Conservation (phyloP, 2,113 vertebrate species). For the Chaetodon auriga region DNA sequence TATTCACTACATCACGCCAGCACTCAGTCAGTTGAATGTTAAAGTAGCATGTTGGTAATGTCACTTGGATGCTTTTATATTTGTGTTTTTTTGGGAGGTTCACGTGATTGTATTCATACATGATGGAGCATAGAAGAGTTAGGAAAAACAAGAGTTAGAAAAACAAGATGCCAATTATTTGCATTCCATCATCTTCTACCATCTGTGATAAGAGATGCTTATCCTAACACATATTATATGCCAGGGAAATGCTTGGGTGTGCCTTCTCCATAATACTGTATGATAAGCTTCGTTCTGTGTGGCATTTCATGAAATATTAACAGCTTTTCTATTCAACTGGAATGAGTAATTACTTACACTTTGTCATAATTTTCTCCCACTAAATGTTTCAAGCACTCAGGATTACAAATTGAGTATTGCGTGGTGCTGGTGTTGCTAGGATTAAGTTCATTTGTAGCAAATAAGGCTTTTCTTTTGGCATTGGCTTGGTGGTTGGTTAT, state of each 20-base stretch:
- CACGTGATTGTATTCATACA: not conserved
- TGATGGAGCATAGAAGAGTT: not conserved
- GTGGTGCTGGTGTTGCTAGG: not conserved
- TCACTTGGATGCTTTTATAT: not conserved
- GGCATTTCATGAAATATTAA: constrained; percentile 19
- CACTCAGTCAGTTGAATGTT: not conserved
- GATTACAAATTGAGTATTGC: constrained; percentile 28
- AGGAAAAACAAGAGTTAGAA: constrained; percentile 21
- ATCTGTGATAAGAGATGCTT: constrained; percentile 8
- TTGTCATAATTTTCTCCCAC: not conserved
- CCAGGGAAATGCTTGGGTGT: not conserved
- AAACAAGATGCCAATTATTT: not conserved
- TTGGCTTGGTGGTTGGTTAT: constrained; percentile 9
- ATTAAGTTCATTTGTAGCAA: constrained; percentile 25
- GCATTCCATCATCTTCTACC: not conserved
- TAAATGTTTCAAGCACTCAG: constrained; percentile 13
- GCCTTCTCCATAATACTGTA: not conserved
- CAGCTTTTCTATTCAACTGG: constrained; percentile 8
- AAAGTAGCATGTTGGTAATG: not conserved
- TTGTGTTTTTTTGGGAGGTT: not conserved
- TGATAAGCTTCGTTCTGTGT: not conserved
- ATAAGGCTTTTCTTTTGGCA: constrained; percentile 13
- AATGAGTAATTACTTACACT: constrained; percentile 24
- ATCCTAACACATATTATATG: not conserved
- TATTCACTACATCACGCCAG: not conserved